These are phyloP conservation scores for Mya arenaria DNA, from an alignment of 1,140 invertebrate genomes.

Conservation along the genomic window DNA sequence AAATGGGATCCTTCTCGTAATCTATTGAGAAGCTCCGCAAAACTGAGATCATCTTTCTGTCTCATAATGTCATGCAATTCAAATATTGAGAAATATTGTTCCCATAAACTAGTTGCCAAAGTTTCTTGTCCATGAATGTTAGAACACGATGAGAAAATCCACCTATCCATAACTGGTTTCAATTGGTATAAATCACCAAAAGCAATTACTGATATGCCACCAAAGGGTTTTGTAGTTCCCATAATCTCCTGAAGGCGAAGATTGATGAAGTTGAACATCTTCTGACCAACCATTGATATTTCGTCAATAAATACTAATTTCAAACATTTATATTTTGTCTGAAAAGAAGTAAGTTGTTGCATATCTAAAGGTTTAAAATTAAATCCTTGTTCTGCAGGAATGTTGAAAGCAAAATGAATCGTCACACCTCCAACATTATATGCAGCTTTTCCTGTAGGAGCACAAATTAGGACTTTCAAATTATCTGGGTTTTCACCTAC, in stretches of 20 bases:
- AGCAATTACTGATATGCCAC: constrained; percentile 53
- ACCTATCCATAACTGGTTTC: constrained; percentile 52
- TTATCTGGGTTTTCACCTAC: not conserved
- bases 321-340: not conserved
- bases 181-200: constrained; percentile 58
- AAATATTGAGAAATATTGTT: constrained; percentile 47
- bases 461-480: constrained; percentile 21
- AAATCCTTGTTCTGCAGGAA: constrained; percentile 36
- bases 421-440: constrained; percentile 22
- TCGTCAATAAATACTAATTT: constrained; percentile 52
- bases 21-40: constrained; percentile 56
- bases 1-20: constrained; percentile 47
- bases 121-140: not conserved
- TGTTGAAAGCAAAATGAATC: constrained; percentile 9
- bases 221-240: constrained; percentile 39
- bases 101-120: not conserved
- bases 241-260: constrained; percentile 46
- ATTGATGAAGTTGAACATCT: constrained; percentile 17
- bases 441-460: constrained; percentile 48
- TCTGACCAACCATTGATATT: constrained; percentile 26
- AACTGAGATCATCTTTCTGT: constrained; percentile 58
- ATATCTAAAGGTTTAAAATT: constrained; percentile 10
- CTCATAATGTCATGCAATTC: constrained; percentile 63
- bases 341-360: not conserved
- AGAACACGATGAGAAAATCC: not conserved